Base-by-base conservation (phyloP, 2,113 vertebrate species). In the Blennius ocellaris region DNA sequence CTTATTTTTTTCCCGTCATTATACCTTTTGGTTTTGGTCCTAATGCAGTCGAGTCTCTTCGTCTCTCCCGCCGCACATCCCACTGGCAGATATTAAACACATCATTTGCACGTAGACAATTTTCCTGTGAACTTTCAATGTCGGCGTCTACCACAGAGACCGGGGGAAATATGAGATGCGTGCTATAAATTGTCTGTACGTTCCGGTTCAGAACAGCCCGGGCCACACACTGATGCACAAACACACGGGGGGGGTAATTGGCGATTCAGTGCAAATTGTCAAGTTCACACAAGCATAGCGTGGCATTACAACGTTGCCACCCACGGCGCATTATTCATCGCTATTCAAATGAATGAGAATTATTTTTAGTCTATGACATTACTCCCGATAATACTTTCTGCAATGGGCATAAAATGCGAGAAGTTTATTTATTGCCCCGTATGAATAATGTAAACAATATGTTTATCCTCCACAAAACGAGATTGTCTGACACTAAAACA, bases 201-300 rank as follows among this genome's bases (percentile, higher is more conserved):
- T 69, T 81, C 39, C 10, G 6, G 39, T 52, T 70, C 55, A 70
- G 70, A 62, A 78, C 52, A 72, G 53, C 8, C 2, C 14, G 1
- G 43, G 53, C 70, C 67, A 48, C 69, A 80, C 30, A 52, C 59
- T 12, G 21, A 10, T 8, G 21, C 57, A 58, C 53, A 69, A 59
- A 61, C 70, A 79, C 57, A 59, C 39, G 5, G 6, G 44, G 44
- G 38, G 38, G 49, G 21, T 65, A 65, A 76, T 69, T 79, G 63
- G 43, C 43, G 62, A 77, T 66, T 82, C 65, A 60, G 62, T 54
- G 58, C 55, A 88, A 85, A 86, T 70, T 64, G 66, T 40, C 65
- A 52, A 58, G 61, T 81, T 83, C 69, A 69, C 37, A 8, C 69
- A 64, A 49, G 44, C 62, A 74, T 51, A 50, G 72, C 60, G 43